These are phyloP conservation scores for Microchirus variegatus DNA, from an alignment of 2,797 vertebrate genomes.

Conservation along the genomic window DNA sequence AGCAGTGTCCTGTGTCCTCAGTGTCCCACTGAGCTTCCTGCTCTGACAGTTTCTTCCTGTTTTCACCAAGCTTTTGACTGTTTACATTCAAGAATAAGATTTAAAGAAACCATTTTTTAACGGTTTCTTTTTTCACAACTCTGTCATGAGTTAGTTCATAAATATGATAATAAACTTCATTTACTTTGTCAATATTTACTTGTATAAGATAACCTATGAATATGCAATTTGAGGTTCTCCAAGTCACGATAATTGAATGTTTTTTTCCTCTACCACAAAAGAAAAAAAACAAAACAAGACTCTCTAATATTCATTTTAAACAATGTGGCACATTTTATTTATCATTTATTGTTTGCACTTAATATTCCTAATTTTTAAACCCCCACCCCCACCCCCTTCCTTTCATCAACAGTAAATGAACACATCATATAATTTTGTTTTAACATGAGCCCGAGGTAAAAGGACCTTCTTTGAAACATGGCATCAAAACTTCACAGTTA, in stretches of 20 bases:
- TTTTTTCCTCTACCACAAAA: neutral
- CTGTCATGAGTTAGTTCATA: conserved; percentile 72
- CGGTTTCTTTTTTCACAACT: conserved; percentile 55
- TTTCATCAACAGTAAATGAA: neutral
- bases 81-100: too few species aligned
- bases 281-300: conserved; percentile 35
- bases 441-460: conserved; percentile 19
- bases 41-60: too few species aligned
- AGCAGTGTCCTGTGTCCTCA: too few species aligned
- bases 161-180: conserved; percentile 68
- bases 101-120: too few species aligned
- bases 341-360: conserved; percentile 2
- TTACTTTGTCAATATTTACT: conserved; percentile 74
- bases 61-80: too few species aligned
- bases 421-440: too few species aligned
- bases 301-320: conserved; percentile 26
- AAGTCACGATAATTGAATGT: conserved; percentile 57
- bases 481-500: neutral
- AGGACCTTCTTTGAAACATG: conserved; percentile 1
- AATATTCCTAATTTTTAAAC: conserved; percentile 8
- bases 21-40: too few species aligned
- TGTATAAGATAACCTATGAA: conserved; percentile 51
- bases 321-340: conserved; percentile 21
- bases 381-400: conserved; percentile 7
- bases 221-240: conserved; percentile 11